These are phyloP conservation scores for Trachurus trachurus DNA, from an alignment of 2,797 vertebrate genomes.

Conservation along the genomic window DNA sequence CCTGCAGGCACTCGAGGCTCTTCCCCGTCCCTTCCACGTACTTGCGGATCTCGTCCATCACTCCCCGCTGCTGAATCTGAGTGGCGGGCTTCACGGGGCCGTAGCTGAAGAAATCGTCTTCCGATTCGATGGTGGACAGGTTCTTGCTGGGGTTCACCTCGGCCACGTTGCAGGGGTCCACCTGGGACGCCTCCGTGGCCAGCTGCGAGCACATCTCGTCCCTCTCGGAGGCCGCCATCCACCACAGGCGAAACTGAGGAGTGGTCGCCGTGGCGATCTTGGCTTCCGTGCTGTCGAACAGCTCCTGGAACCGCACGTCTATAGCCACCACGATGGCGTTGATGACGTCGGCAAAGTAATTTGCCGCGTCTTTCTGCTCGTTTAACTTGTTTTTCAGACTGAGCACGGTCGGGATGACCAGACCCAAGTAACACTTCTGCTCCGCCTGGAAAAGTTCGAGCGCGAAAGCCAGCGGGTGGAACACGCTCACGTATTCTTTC, in stretches of 20 bases:
- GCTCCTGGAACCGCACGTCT: conserved; percentile 80
- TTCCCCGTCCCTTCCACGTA: conserved; percentile 84
- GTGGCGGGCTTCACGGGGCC: conserved; percentile 70
- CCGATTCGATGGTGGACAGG: conserved; percentile 70
- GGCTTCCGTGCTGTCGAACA: conserved; percentile 81
- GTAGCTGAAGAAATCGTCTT: conserved; percentile 86
- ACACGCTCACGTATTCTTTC: conserved; percentile 80
- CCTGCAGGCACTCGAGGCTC: conserved; percentile 83
- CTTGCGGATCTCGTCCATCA: conserved; percentile 80
- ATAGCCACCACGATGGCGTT: conserved; percentile 72
- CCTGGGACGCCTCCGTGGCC: conserved; percentile 76
- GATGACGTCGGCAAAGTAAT: conserved; percentile 76
- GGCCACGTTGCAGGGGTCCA: conserved; percentile 63
- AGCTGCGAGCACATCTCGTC: conserved; percentile 82
- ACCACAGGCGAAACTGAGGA: conserved; percentile 85
- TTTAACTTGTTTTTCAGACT: conserved; percentile 85
- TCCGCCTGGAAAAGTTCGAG: conserved; percentile 85
- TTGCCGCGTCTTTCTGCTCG: conserved; percentile 76
- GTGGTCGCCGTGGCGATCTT: conserved; percentile 82
- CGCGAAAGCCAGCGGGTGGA: conserved; percentile 85
- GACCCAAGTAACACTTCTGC: conserved; percentile 85
- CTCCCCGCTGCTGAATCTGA: conserved; percentile 71
- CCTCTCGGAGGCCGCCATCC: conserved; percentile 80
- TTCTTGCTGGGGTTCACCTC: conserved; percentile 60
- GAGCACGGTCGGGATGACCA: conserved; percentile 84